Conservation (phyloP, 1,140 invertebrate genomes). For the Mycetomoellerius zeteki region DNA sequence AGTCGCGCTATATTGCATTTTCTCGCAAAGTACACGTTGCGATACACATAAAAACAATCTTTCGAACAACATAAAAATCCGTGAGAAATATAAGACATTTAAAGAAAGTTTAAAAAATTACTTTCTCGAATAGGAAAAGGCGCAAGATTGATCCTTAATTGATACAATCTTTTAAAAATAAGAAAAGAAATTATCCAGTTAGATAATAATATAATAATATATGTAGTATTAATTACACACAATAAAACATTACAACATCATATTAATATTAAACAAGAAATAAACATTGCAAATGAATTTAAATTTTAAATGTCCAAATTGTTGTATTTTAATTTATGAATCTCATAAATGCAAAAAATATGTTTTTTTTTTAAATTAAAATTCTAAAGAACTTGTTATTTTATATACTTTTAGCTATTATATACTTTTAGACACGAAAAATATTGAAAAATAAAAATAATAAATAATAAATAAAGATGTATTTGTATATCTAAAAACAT, state of each 20-base stretch:
- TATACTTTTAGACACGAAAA: too few species aligned
- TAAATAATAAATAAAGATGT: too few species aligned
- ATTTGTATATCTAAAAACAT: too few species aligned
- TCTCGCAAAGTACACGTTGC: slow-evolving; percentile 26
- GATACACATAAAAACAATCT: not conserved
- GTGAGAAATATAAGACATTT: not conserved
- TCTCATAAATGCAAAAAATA: too few species aligned
- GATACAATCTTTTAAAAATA: not conserved
- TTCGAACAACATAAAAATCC: not conserved
- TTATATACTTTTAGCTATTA: too few species aligned
- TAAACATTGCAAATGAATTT: not conserved
- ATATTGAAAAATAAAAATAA: too few species aligned
- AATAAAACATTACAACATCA: not conserved
- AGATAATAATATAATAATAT: not conserved
- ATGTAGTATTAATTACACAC: not conserved
- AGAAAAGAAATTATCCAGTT: not conserved
- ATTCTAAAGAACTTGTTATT: too few species aligned
- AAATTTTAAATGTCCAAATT: not conserved
- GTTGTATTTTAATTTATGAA: too few species aligned
- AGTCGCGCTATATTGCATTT: slow-evolving; percentile 44
- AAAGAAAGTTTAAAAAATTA: not conserved
- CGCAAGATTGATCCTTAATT: not conserved
- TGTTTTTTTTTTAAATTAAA: too few species aligned
- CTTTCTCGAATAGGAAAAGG: not conserved
- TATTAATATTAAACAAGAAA: not conserved